These are phyloP conservation scores for Eupithecia subumbrata DNA, from an alignment of 2,888 invertebrate genomes.

Conservation along the genomic window DNA sequence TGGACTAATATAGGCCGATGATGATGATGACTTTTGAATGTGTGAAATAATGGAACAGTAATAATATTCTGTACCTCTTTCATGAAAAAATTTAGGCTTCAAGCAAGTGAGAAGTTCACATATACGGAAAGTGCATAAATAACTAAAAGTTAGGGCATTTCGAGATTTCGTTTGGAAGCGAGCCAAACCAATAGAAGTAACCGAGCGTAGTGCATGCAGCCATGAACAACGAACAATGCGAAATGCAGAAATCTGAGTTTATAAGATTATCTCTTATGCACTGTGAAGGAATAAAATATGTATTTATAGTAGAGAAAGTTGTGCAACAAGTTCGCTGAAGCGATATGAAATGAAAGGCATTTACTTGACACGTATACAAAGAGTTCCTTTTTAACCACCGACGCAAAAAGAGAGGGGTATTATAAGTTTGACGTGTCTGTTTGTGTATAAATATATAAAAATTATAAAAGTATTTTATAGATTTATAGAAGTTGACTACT, in stretches of 20 bases:
- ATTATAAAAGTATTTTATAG: too few species aligned
- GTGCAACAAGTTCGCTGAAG: conserved; percentile 10
- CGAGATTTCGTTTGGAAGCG: conserved; percentile 53
- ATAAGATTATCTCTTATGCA: conserved; percentile 15
- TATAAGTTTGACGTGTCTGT: too few species aligned
- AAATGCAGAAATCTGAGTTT: conserved; percentile 37
- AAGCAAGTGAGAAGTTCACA: conserved; percentile 27
- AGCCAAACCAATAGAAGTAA: conserved; percentile 51
- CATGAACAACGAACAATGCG: conserved; percentile 39
- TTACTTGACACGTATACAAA: neutral
- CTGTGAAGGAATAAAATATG: neutral
- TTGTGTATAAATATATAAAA: too few species aligned
- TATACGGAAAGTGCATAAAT: conserved; percentile 48
- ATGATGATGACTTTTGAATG: too few species aligned
- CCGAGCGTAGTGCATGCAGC: conserved; percentile 37
- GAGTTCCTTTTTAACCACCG: neutral
- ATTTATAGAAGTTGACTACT: too few species aligned
- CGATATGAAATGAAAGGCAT: neutral
- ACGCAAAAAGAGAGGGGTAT: too few species aligned
- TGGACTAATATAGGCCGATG: too few species aligned
- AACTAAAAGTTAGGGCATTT: conserved; percentile 43
- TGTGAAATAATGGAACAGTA: too few species aligned
- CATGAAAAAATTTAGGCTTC: neutral
- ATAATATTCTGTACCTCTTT: neutral
- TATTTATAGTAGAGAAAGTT: neutral